Base-by-base conservation (phyloP, 2,113 vertebrate species). In the Psilopogon haemacephalus region DNA sequence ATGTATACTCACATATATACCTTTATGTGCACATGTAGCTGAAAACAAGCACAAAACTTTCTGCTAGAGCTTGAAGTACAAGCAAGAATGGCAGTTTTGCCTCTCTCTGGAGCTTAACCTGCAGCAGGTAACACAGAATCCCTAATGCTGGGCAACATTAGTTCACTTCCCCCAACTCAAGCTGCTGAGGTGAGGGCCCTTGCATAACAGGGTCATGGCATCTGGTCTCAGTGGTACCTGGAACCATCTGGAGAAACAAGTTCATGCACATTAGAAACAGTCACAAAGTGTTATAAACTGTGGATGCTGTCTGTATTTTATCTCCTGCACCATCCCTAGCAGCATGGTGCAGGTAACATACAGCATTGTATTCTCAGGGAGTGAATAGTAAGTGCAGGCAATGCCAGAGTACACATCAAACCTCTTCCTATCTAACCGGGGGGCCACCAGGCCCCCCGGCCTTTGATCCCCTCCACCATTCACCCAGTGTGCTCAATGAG, bases 211-310 rank as follows among this genome's bases (percentile, higher is more conserved):
- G 27, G 63, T 91, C 32, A 52, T 28, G 14, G 33, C 3, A 4
- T 62, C 55, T 79, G 32, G 70, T 93, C 89, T 87, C 42, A 63
- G 23, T 67, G 42, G 50, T 70, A 76, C 40, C 62, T 73, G 54
- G n/a, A 79, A 26, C 3, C 5, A 23, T 87, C 88, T 60, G 67
- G 44, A 89, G 33, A 88, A 95, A 70, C 28, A 79, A 63, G 17
- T 87, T 63, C 71, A n/a, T 85, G 21, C 48, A 32, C 48, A 28
- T 64, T 77, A 85, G 78, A 87, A 91, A 54, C 56, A 60, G 16
- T 40, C 62, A 69, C 78, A 92, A 81, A 89, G 28, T 62, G 17
- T 70, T 93, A 86, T 81, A 84, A 95, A 86, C 46, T 48, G 44
- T 82, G 78, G 32, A 42, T 67, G 33, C 44, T 91, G 19, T 76